Evolutionary conservation across 1,140 invertebrate genomes (phyloP).

Genomic region (Panagrolaimus sp.): DNA sequence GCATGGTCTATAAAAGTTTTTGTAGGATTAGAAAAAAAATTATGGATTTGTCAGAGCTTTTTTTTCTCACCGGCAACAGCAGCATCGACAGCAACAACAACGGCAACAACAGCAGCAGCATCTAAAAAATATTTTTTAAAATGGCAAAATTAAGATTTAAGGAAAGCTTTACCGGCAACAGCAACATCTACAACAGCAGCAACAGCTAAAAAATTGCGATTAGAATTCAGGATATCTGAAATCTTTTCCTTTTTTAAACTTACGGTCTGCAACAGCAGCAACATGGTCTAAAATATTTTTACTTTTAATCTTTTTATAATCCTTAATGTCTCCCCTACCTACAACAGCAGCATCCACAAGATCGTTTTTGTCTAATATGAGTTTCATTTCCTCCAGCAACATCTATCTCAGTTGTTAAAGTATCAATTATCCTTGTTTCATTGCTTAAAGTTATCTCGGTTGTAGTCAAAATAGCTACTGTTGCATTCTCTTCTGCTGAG

Average conservation of each 20-base stretch:
- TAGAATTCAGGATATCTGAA: too few relatives aligned
- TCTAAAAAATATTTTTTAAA: too few relatives aligned
- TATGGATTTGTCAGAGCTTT: neutral
- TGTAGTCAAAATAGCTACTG: neutral
- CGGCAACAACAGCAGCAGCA: constrained; percentile 19
- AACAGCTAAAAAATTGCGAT: neutral
- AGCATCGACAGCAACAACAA: neutral
- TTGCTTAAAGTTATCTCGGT: constrained; percentile 5
- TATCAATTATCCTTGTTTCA: constrained; percentile 16
- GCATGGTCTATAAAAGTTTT: neutral
- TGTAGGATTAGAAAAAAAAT: neutral
- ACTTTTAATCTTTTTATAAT: too few relatives aligned
- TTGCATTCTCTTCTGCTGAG: neutral
- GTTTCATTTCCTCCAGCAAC: constrained; percentile 17
- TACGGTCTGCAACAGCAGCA: constrained; percentile 19
- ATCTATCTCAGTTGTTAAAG: constrained; percentile 15
- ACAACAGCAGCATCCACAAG: constrained; percentile 20
- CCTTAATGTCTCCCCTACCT: neutral
- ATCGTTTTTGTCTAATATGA: constrained; percentile 15
- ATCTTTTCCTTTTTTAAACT: too few relatives aligned
- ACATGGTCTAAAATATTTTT: constrained; percentile 1
- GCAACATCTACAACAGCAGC: constrained; percentile 20
- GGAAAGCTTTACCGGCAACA: constrained; percentile 15
- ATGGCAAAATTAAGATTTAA: too few relatives aligned
- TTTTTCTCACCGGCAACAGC: constrained; percentile 1